Percentiles rank a stretch among this genome's conserved stretches.
phyloP scores from a whole-genome alignment of 2,797 vertebrate genomes.

The Betta splendens region DNA sequence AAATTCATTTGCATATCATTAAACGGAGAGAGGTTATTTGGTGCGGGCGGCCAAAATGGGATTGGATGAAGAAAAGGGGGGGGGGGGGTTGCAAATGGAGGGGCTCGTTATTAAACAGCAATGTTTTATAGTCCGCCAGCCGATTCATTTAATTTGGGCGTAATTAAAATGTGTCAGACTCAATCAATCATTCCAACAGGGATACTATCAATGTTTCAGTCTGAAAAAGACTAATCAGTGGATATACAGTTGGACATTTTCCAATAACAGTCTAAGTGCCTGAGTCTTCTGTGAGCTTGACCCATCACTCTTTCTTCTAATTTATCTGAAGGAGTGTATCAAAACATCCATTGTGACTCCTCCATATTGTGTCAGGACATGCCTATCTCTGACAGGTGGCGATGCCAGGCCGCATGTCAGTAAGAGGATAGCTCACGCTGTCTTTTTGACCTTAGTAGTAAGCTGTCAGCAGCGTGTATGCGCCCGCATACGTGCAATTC shows the following conservation, averaged over 20 bases:
- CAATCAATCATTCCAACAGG: slow-evolving; percentile 80
- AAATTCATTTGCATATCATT: slow-evolving; percentile 85
- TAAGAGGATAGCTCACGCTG: slow-evolving; percentile 49
- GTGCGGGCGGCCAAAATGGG: slow-evolving; percentile 74
- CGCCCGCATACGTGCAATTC: slow-evolving; percentile 48
- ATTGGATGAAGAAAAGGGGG: slow-evolving; percentile 73
- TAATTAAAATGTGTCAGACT: slow-evolving; percentile 84
- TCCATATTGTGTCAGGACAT: slow-evolving; percentile 38
- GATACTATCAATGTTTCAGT: slow-evolving; percentile 77
- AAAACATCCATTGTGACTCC: slow-evolving; percentile 51
- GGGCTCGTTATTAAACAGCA: slow-evolving; percentile 80
- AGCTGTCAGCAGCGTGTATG: slow-evolving; percentile 58
- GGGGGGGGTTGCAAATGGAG: slow-evolving; percentile 67
- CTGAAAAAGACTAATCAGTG: slow-evolving; percentile 72
- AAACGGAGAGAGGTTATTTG: slow-evolving; percentile 81
- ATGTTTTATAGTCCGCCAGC: slow-evolving; percentile 81
- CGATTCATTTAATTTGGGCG: slow-evolving; percentile 82
- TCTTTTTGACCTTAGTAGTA: slow-evolving; percentile 66
- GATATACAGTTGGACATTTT: slow-evolving; percentile 65
- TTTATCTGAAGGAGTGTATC: slow-evolving; percentile 48
- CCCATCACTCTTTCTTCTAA: slow-evolving; percentile 42
- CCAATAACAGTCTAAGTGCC: slow-evolving; percentile 73
- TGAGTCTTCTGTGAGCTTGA: slow-evolving; percentile 58
- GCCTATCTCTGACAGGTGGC: slow-evolving; percentile 65
- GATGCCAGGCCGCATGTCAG: slow-evolving; percentile 50